Conservation (phyloP, 2,888 invertebrate genomes). For the Drosophila villosipedis region DNA sequence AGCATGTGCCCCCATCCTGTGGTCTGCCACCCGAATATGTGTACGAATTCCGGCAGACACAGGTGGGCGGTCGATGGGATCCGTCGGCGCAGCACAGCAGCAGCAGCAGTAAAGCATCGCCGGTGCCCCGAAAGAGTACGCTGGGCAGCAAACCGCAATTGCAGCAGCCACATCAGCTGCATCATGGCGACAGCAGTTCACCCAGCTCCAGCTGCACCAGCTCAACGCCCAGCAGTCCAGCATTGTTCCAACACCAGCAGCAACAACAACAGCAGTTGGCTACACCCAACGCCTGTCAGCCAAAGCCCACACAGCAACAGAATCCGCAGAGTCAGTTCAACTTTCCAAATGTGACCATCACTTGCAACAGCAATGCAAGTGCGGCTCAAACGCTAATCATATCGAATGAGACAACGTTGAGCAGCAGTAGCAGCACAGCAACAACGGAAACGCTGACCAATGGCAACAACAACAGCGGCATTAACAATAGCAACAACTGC, state of each 20-base stretch:
- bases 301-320: slow-evolving; percentile 54
- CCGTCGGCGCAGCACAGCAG: slow-evolving; percentile 37
- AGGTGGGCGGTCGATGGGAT: slow-evolving; percentile 82
- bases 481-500: slow-evolving; percentile 24
- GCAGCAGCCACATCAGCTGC: slow-evolving; percentile 57
- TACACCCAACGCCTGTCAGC: slow-evolving; percentile 78
- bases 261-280: slow-evolving; percentile 81
- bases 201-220: slow-evolving; percentile 98
- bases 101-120: slow-evolving; percentile 84
- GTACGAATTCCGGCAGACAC: slow-evolving; percentile 91
- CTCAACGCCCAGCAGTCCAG: slow-evolving; percentile 98
- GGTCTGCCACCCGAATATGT: slow-evolving; percentile 94
- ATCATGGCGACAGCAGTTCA: slow-evolving; percentile 92
- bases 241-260: slow-evolving; percentile 86
- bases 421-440: background rate
- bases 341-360: slow-evolving; percentile 85
- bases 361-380: slow-evolving; percentile 53
- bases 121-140: slow-evolving; percentile 76
- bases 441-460: slow-evolving; percentile 29
- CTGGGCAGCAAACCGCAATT: slow-evolving; percentile 76
- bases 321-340: slow-evolving; percentile 83
- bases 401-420: slow-evolving; percentile 66
- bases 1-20: slow-evolving; percentile 96
- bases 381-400: slow-evolving; percentile 73
- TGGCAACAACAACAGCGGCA: slow-evolving; percentile 56